Evolutionary conservation across 1,140 invertebrate species (phyloP).

Genomic region (Ips typographus): DNA sequence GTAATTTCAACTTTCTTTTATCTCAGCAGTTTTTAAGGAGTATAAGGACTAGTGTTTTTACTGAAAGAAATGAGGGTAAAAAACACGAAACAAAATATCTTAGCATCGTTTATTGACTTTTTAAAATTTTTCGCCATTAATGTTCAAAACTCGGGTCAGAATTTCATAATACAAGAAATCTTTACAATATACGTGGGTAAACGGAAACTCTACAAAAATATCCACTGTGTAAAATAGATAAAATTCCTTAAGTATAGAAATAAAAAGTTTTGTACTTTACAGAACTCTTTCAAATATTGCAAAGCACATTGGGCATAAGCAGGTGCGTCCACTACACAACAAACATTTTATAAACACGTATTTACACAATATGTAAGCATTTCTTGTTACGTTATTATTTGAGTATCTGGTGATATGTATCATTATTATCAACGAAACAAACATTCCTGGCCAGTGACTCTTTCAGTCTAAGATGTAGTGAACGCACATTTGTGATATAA

Average conservation of each 20-base stretch:
- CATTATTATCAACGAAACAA: background rate
- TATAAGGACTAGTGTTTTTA: too few species aligned
- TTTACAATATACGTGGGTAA: slow-evolving; percentile 19
- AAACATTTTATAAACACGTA: background rate
- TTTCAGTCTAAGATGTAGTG: slow-evolving; percentile 4
- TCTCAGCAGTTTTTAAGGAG: too few species aligned
- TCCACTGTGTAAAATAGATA: slow-evolving; percentile 19
- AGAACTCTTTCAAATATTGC: slow-evolving; percentile 30
- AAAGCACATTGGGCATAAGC: slow-evolving; percentile 33
- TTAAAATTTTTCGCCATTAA: slow-evolving; percentile 26
- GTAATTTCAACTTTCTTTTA: too few species aligned
- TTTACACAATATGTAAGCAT: background rate
- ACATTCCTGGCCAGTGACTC: background rate
- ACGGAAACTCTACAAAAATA: slow-evolving; percentile 32
- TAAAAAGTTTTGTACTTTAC: slow-evolving; percentile 31
- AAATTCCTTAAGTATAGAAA: slow-evolving; percentile 21
- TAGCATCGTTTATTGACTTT: slow-evolving; percentile 32
- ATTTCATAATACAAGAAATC: slow-evolving; percentile 11
- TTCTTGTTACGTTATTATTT: background rate
- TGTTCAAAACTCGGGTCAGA: slow-evolving; percentile 1
- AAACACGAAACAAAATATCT: background rate
- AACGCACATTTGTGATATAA: background rate
- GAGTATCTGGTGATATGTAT: background rate
- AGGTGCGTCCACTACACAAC: slow-evolving; percentile 12
- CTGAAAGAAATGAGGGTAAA: background rate